Base-by-base conservation (phyloP, 2,113 vertebrate species). In the Nerophis lumbriciformis region DNA sequence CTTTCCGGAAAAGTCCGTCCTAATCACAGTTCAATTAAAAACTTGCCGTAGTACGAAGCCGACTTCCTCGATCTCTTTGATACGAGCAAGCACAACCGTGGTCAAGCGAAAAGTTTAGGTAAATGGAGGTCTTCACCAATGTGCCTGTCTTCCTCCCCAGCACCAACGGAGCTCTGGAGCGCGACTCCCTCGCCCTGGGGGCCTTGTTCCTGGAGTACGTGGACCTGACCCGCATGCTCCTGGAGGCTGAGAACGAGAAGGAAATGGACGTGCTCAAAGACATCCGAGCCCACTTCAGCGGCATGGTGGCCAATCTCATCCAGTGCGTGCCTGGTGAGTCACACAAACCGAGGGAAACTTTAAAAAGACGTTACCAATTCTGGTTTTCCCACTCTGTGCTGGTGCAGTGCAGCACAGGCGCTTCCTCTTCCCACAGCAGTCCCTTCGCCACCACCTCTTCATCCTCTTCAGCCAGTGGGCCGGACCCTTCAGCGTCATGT, bases 381-480 rank as follows among this genome's bases (percentile, higher is more conserved):
- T 1, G 1, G 19, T 19, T 57, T 57, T 61, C 5, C 65, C 16
- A 9, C 14, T 54, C 6, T n/a, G 14, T 37, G 28, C 5, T 14
- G 36, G 8, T 2, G 79, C 82, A 99, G 97, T 98, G 85, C 95
- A 98, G 85, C 94, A 99, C 81, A 90, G 97, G 73, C 93, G 95
- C 72, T 96, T 97, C 75, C 93, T 99, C 51, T 99, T 99, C 84
- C 95, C 97, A 68, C 97, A 98, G 72, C 97, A 99, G 88, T 98
- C 96, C 73, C 81, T 99, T 81, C 91, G 97, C 58, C 97, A 99
- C 79, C 95, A 98, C 75, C 93, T 99, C 66, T 99, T 99, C 90
- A 98, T 98, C 81, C 89, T 99, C 65, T 97, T 98, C 82, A 99
- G 97, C 83, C 97, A 99, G 66, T 98, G 97, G 97, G 97, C 97